A percentile compares a stretch with the other conserved stretches of the same genome.
Conservation (phyloP, 2,888 invertebrate species). For the Gnatocerus cornutus region DNA sequence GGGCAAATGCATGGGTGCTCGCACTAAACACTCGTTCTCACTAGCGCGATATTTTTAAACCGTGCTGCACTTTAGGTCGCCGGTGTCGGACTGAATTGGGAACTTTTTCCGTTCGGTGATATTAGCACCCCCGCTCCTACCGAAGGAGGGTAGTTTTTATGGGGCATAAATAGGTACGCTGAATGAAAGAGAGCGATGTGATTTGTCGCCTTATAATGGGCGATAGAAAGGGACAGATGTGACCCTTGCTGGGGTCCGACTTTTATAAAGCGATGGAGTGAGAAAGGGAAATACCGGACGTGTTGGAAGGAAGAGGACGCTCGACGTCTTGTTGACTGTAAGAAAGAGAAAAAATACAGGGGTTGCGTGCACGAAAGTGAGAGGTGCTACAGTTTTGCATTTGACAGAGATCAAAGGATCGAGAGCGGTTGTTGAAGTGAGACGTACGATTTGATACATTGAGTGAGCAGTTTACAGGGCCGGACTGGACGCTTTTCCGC, state of each 20-base stretch:
- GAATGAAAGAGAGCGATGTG: constrained; percentile 63
- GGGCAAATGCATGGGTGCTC: constrained; percentile 78
- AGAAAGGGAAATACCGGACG: constrained; percentile 43
- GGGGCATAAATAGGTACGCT: constrained; percentile 70
- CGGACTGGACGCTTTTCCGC: constrained; percentile 53
- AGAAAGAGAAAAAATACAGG: constrained; percentile 68
- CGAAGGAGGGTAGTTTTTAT: constrained; percentile 72
- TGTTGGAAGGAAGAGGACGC: constrained; percentile 56
- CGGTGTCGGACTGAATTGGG: constrained; percentile 50
- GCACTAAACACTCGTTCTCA: constrained; percentile 29
- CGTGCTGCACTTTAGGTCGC: constrained; percentile 47
- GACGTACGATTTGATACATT: constrained; percentile 64
- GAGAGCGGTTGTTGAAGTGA: constrained; percentile 59
- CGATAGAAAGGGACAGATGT: constrained; percentile 54
- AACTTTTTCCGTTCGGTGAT: constrained; percentile 70
- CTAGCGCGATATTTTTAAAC: constrained; percentile 27
- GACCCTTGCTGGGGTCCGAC: constrained; percentile 69
- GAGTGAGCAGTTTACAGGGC: constrained; percentile 61
- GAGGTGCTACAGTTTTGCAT: constrained; percentile 63
- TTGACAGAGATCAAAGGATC: constrained; percentile 63
- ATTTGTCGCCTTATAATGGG: constrained; percentile 59
- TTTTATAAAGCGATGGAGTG: constrained; percentile 63
- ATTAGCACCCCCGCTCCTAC: constrained; percentile 53
- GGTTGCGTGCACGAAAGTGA: constrained; percentile 65
- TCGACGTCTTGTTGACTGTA: constrained; percentile 62